Base-by-base conservation (phyloP, 2,888 invertebrate genomes). In the Drosophila algonquin region DNA sequence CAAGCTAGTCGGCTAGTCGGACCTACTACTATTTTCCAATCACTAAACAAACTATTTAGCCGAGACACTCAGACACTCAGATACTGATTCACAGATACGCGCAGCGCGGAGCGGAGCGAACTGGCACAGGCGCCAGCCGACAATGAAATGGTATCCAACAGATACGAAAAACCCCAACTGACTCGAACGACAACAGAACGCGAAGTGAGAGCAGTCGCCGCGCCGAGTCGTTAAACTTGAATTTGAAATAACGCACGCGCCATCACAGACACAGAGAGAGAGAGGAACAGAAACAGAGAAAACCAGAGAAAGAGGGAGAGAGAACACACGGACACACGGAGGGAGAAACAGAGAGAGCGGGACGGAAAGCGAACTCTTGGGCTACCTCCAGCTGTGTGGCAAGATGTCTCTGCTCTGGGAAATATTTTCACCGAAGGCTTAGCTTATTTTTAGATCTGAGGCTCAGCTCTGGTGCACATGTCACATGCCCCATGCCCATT, bases 91-190 rank as follows among this genome's bases (percentile, higher is more conserved):
- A 62, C 63, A 70, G 68, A 71, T 52, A 73, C 72, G 62, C 53
- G 56, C 47, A 48, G 58, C 62, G 68, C 64, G 73, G 63, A 72
- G 70, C 62, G 52, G 61, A 72, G 70, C 62, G 52, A 58, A 40
- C 40, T 50, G 55, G 27, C 80, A 35, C 63, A 63, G 63, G 32
- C 72, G 76, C 73, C 74, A 76, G 56, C 76, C 80, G 75, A 72
- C 75, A 65, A 57, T 32, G 50, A 54, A 35, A 35, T 74, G 73
- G 70, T 76, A 82, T 81, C 87, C 89, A 79, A 81, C 79, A 85
- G 78, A 80, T 79, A 78, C 80, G 55, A 70, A 68, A 55, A 63
- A 67, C 61, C 61, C 64, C 12, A 63, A 78, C 77, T 68, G 78
- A 78, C 47, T 62, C 35, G 24, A 54, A 32, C 46, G 56, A 57